phyloP scores from a whole-genome alignment of 2,113 vertebrate genomes.

The Tretioscincus oriximinensis region DNA sequence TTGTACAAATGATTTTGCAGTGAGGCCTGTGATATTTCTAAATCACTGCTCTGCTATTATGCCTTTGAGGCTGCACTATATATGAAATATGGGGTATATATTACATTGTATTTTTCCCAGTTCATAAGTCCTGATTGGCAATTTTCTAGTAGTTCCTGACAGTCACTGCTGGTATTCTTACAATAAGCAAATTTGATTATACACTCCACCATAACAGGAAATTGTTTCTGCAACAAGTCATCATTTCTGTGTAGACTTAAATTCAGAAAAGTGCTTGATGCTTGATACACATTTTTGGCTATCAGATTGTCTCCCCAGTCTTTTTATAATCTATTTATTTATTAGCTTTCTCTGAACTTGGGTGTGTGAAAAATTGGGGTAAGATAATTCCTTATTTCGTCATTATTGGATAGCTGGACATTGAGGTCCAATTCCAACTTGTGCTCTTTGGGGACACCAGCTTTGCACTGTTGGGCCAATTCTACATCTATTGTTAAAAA shows the following conservation, averaged over 20 bases:
- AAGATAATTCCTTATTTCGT: background rate
- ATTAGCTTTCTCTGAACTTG: background rate
- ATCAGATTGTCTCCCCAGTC: background rate
- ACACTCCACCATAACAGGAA: background rate
- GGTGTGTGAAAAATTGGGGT: no score
- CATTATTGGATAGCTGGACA: background rate
- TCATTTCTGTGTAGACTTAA: background rate
- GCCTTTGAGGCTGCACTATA: background rate
- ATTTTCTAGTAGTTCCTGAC: background rate
- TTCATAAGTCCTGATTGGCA: background rate
- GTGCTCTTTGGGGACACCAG: background rate
- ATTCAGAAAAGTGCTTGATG: background rate
- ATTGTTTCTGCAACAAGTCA: background rate
- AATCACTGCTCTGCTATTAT: background rate
- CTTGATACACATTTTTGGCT: background rate
- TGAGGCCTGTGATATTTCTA: background rate
- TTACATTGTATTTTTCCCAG: rapidly evolving
- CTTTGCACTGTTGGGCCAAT: background rate
- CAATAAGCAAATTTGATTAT: background rate
- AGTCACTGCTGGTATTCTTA: rapidly evolving
- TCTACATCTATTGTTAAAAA: background rate
- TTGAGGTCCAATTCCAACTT: background rate
- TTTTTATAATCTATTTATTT: background rate
- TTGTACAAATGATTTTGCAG: background rate
- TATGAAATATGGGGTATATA: rapidly evolving